These are phyloP conservation scores for Ichneumon xanthorius DNA, from an alignment of 2,888 invertebrate species.

Conservation along the genomic window DNA sequence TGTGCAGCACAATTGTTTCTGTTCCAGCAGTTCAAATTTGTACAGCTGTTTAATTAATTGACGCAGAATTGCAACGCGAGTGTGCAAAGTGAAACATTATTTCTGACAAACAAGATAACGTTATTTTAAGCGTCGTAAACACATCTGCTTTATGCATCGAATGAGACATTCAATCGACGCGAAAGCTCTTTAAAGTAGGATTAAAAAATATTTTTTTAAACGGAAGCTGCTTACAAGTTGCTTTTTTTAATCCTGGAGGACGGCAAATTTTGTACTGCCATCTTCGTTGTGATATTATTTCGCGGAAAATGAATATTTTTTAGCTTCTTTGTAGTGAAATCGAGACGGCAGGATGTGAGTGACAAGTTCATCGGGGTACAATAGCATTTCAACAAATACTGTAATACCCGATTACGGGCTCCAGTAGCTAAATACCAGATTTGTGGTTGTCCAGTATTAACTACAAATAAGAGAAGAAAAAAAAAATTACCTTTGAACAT, in stretches of 20 bases:
- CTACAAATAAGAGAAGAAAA: neutral
- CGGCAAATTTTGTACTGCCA: neutral
- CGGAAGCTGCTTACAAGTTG: neutral
- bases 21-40: neutral
- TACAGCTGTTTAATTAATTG: neutral
- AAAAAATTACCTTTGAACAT: constrained; percentile 80
- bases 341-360: neutral
- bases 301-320: neutral
- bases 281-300: neutral
- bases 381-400: neutral
- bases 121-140: constrained; percentile 17
- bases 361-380: neutral
- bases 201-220: neutral
- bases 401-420: no score
- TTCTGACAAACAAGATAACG: constrained; percentile 24
- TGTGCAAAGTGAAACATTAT: neutral
- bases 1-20: neutral
- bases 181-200: neutral
- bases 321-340: neutral
- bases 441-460: neutral
- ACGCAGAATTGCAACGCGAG: neutral
- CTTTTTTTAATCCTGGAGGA: neutral
- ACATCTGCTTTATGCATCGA: constrained; percentile 20
- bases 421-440: no score
- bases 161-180: neutral